Evolutionary conservation across 64 coral and sea anemone species (phyloP).

Genomic region (Trachythela sp.): DNA sequence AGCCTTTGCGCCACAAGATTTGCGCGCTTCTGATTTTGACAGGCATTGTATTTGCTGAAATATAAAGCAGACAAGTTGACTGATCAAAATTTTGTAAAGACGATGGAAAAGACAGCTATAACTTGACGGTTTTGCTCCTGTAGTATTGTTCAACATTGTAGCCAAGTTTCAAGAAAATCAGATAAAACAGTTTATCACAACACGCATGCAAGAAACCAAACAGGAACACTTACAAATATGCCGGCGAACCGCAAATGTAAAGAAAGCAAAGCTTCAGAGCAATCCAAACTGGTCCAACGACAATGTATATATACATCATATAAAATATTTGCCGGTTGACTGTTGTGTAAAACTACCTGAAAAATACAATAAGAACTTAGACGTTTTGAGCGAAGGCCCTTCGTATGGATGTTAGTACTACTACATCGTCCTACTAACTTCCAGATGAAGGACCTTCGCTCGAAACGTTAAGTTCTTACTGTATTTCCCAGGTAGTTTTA

Average conservation of each 20-base stretch:
- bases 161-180: constrained; percentile 9
- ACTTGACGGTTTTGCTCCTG: constrained; percentile 17
- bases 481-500: no score
- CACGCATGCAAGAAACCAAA: not conserved
- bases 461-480: no score
- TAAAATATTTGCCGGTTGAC: no score
- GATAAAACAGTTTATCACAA: not conserved
- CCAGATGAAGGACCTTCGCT: no score
- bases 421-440: no score
- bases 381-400: no score
- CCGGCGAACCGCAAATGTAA: no score
- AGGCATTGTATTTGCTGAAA: constrained; percentile 11
- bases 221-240: not conserved
- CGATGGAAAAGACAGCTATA: constrained; percentile 8
- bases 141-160: constrained; percentile 19
- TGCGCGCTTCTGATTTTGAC: constrained; percentile 30
- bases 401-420: no score
- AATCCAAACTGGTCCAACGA: not conserved
- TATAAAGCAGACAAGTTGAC: constrained; percentile 29
- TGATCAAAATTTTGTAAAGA: not conserved
- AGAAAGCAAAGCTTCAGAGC: not conserved
- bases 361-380: no score
- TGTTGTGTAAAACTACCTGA: no score
- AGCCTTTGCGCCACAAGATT: not conserved
- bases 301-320: no score